Conservation (phyloP, 2,113 vertebrate genomes). For the Stictonetta naevosa region DNA sequence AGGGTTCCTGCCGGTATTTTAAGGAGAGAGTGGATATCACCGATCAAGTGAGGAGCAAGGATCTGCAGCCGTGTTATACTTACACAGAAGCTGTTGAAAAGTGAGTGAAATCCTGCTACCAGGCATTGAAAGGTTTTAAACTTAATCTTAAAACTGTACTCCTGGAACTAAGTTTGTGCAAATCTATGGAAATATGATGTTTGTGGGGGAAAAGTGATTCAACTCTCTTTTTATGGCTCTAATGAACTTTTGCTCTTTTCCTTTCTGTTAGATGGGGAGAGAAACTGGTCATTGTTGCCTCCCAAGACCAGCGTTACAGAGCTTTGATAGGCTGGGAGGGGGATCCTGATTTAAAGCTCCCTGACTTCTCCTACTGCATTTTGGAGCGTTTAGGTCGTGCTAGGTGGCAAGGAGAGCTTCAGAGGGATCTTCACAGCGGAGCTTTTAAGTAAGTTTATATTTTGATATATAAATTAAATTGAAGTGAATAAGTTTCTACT, state of each 20-base stretch:
- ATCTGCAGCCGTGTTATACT: slow-evolving; percentile 70
- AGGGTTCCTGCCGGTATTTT: slow-evolving; percentile 90
- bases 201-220: not conserved
- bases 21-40: slow-evolving; percentile 85
- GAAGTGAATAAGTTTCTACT: not conserved
- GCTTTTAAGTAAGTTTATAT: slow-evolving; percentile 85
- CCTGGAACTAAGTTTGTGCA: not conserved
- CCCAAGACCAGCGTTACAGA: slow-evolving; percentile 84
- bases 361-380: slow-evolving; percentile 91
- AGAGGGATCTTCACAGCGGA: slow-evolving; percentile 88
- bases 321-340: slow-evolving; percentile 87
- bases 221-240: not conserved
- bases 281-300: slow-evolving; percentile 89
- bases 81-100: slow-evolving; percentile 81
- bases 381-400: slow-evolving; percentile 91
- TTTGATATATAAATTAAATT: not conserved
- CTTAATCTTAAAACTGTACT: not conserved
- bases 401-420: slow-evolving; percentile 95
- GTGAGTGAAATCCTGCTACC: slow-evolving; percentile 65
- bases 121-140: not conserved
- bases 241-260: not conserved
- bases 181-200: not conserved
- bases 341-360: slow-evolving; percentile 90
- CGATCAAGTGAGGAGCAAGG: slow-evolving; percentile 77
- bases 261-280: slow-evolving; percentile 84